Base-by-base conservation (phyloP, 2,797 vertebrate species). In the Spinus olivaceus region DNA sequence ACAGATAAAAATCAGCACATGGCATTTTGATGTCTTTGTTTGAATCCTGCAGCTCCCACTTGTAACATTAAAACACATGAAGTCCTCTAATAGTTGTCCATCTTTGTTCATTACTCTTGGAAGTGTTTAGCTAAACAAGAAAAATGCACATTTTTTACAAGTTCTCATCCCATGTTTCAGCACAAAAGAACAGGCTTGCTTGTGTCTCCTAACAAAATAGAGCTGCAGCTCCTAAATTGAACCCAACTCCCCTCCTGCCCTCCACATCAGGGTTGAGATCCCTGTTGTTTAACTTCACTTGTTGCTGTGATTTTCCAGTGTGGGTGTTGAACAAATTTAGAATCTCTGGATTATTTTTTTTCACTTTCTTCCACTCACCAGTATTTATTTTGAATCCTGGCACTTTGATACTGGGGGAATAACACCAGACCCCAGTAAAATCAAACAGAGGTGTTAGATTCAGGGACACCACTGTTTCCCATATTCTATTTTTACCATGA, bases 1-100 rank as follows among this genome's bases (percentile, higher is more conserved):
- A 83, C 39, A 81, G 67, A 80, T 30, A 60, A 89, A 94, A 91
- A 1, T 0, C 25, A 88, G 30, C 57, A 83, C 44, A 56, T 32
- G 46, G 41, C 50, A 87, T 80, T 82, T 87, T 85, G 88, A 93
- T 63, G 72, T 93, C 86, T 93, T 88, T 74, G 61, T 93, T 93
- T 92, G 72, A 95, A 88, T 89, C 86, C 39, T 35, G 21, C 54
- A 49, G 44, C 20, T 94, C 87, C 85, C 80, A 65, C 39, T 63
- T 69, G 54, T 41, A 94, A 73, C 64, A 63, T 80, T 47, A 80
- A 82, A 88, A 73, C 51, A 60, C 1, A 0, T 49, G 28, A 86
- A 93, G 22, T 21, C 49, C 42, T 92, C 69, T 94, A 94, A 88
- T 65, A 78, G 49, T n/a, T 86, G 54, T 65, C 86, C 72, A 53